Conservation (phyloP, 1,140 invertebrate genomes). For the Myzus persicae region DNA sequence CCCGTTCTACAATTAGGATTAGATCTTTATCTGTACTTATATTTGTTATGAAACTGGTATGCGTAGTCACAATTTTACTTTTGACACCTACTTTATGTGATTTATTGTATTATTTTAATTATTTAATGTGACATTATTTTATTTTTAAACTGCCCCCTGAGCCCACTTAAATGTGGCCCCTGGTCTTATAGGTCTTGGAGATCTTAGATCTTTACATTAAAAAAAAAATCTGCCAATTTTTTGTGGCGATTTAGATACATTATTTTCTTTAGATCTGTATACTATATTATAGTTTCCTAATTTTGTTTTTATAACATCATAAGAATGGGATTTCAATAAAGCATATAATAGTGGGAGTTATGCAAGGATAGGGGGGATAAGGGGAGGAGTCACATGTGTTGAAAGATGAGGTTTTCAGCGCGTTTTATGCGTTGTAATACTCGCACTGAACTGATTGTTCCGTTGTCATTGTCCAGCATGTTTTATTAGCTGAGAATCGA, state of each 20-base stretch:
- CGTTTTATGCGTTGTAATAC: not conserved
- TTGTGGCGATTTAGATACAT: not conserved
- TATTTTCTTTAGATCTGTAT: not conserved
- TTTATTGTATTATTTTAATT: not conserved
- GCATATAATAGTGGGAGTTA: not conserved
- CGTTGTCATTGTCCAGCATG: not conserved
- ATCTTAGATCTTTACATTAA: not conserved
- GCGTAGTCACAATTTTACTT: not conserved
- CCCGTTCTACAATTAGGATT: not conserved
- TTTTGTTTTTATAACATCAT: not conserved
- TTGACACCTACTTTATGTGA: not conserved
- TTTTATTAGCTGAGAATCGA: constrained; percentile 7
- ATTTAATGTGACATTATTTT: no score
- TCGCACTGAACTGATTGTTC: not conserved
- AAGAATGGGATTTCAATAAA: not conserved
- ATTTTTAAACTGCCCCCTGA: no score
- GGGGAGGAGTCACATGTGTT: not conserved
- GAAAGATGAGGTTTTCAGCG: not conserved
- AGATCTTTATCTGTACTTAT: not conserved
- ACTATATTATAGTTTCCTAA: not conserved
- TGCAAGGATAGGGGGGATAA: no score
- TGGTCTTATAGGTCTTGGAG: not conserved
- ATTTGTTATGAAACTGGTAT: not conserved
- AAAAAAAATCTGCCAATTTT: no score
- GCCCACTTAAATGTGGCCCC: no score